Conservation (phyloP, 30 jellyfish, hydroid and myxozoan genomes). For the Aurelia aurita region DNA sequence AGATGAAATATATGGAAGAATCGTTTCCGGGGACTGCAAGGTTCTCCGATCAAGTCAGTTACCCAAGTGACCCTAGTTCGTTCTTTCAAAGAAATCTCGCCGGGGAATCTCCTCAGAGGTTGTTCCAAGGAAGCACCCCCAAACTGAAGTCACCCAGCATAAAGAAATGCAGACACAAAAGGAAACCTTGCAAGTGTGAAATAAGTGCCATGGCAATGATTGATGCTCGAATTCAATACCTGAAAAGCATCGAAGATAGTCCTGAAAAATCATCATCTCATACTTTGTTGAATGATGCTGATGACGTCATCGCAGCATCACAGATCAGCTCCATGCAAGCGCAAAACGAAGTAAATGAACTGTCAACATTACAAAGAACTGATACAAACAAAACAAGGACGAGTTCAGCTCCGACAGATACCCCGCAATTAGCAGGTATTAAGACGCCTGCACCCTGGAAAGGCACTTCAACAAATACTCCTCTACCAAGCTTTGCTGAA, state of each 20-base stretch:
- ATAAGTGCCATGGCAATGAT: slow-evolving; percentile 5
- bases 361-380: no score
- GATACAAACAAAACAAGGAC: no score
- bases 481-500: slow-evolving; percentile 25
- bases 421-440: no score
- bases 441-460: not conserved
- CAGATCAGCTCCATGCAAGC: no score
- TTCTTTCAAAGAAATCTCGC: not conserved
- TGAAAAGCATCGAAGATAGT: not conserved
- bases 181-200: slow-evolving; percentile 62
- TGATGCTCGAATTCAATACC: not conserved
- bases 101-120: not conserved
- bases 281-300: no score
- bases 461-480: not conserved
- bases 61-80: not conserved
- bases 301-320: no score
- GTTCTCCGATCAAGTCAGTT: not conserved
- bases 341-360: no score
- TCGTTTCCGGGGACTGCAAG: not conserved
- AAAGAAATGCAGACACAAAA: slow-evolving; percentile 50
- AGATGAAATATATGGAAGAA: not conserved
- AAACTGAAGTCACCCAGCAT: not conserved
- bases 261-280: not conserved
- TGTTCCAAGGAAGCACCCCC: not conserved
- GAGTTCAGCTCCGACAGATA: no score